A percentile compares a stretch with the other conserved stretches of the same genome.
phyloP scores from a whole-genome alignment of 2,797 vertebrate species.

The Chloroceryle inda region DNA sequence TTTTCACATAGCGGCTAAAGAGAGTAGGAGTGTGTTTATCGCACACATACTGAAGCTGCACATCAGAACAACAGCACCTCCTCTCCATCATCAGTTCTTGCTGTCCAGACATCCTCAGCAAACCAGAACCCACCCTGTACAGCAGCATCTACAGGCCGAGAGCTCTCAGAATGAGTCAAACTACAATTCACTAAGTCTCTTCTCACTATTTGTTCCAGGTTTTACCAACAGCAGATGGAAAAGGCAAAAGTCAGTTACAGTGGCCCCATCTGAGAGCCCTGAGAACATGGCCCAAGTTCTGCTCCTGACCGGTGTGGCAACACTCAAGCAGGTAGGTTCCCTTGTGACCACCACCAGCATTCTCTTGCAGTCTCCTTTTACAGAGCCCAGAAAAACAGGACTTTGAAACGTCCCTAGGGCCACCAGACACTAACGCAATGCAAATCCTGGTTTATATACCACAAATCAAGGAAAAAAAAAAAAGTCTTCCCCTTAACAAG shows the following conservation, averaged over 20 bases:
- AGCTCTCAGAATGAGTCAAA: neutral
- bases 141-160: neutral
- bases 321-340: neutral
- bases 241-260: neutral
- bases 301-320: neutral
- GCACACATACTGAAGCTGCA: neutral
- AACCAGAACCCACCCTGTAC: neutral
- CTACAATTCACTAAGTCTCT: neutral
- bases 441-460: neutral
- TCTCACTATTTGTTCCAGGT: neutral
- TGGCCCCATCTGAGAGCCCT: neutral
- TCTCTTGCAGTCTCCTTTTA: neutral
- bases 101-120: neutral
- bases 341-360: neutral
- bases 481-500: neutral
- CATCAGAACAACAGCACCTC: neutral
- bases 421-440: neutral
- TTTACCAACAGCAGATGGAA: neutral
- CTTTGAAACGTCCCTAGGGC: neutral
- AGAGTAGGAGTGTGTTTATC: neutral
- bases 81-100: neutral
- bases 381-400: neutral
- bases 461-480: neutral
- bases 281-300: neutral
- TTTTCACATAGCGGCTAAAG: conserved; percentile 91